Conservation (phyloP, 2,797 vertebrate genomes). For the Pseudomugil gertrudae region DNA sequence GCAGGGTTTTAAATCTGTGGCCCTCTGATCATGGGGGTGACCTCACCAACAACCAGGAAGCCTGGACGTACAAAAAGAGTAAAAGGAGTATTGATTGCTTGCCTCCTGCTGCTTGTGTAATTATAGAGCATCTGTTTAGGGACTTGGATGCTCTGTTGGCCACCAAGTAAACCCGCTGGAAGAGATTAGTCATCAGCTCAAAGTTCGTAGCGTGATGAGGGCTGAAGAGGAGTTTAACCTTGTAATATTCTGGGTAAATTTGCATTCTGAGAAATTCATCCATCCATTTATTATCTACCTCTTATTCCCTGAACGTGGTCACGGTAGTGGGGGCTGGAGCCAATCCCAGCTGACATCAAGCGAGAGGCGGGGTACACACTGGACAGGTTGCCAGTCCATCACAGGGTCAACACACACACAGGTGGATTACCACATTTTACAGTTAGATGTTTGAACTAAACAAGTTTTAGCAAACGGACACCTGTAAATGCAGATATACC, state of each 20-base stretch:
- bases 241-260: not conserved
- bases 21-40: conserved; percentile 52
- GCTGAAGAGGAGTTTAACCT: not conserved
- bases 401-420: not conserved
- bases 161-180: conserved; percentile 45
- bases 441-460: not conserved
- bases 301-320: too few species aligned
- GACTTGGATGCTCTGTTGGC: conserved; percentile 38
- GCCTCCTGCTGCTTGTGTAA: conserved; percentile 61
- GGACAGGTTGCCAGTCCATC: too few species aligned
- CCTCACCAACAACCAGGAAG: conserved; percentile 33
- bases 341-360: too few species aligned
- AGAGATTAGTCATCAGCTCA: conserved; percentile 45
- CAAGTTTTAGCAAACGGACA: not conserved
- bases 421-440: not conserved
- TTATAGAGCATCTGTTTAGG: conserved; percentile 67
- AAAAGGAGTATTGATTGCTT: conserved; percentile 60
- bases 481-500: too few species aligned
- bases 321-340: too few species aligned
- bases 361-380: too few species aligned
- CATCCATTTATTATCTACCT: too few species aligned
- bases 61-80: conserved; percentile 42
- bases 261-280: too few species aligned
- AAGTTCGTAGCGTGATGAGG: conserved; percentile 14
- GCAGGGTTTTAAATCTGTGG: conserved; percentile 56